These are phyloP conservation scores for Conus canariensis DNA, from an alignment of 2,888 invertebrate genomes.

Conservation along the genomic window DNA sequence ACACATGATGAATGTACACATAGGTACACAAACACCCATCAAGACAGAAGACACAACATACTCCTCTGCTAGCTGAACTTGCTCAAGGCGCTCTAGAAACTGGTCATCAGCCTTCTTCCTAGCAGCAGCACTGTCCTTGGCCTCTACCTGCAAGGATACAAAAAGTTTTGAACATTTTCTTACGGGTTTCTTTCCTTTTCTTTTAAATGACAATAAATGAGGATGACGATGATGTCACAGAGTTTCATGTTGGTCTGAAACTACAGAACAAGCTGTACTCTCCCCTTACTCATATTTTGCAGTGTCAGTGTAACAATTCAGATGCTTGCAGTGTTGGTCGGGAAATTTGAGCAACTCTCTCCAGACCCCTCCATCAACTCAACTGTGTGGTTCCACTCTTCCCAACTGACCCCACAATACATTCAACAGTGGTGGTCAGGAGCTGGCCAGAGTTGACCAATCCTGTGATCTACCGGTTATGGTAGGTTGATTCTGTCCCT, in stretches of 20 bases:
- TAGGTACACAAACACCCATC: not conserved
- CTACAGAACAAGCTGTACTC: not conserved
- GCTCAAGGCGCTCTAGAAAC: slow-evolving; percentile 77
- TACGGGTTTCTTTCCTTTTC: too few relatives aligned
- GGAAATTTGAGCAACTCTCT: not conserved
- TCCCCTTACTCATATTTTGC: not conserved
- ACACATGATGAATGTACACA: not conserved
- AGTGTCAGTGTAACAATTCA: too few relatives aligned
- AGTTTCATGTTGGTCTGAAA: too few relatives aligned
- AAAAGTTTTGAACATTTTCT: slow-evolving; percentile 30
- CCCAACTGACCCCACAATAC: too few relatives aligned
- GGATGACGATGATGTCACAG: too few relatives aligned
- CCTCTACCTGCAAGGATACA: slow-evolving; percentile 59
- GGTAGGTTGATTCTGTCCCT: too few relatives aligned
- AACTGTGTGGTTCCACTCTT: too few relatives aligned
- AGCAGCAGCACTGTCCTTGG: slow-evolving; percentile 63
- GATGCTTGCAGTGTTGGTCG: too few relatives aligned
- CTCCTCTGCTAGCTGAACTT: slow-evolving; percentile 78
- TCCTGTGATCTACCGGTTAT: too few relatives aligned
- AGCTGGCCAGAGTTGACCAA: too few relatives aligned
- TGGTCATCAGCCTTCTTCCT: slow-evolving; percentile 74
- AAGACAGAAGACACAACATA: slow-evolving; percentile 59
- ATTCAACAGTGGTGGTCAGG: too few relatives aligned
- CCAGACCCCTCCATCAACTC: not conserved
- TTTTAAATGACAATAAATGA: too few relatives aligned